Conservation (phyloP, 2,888 invertebrate species). For the Tachystola acroxantha region DNA sequence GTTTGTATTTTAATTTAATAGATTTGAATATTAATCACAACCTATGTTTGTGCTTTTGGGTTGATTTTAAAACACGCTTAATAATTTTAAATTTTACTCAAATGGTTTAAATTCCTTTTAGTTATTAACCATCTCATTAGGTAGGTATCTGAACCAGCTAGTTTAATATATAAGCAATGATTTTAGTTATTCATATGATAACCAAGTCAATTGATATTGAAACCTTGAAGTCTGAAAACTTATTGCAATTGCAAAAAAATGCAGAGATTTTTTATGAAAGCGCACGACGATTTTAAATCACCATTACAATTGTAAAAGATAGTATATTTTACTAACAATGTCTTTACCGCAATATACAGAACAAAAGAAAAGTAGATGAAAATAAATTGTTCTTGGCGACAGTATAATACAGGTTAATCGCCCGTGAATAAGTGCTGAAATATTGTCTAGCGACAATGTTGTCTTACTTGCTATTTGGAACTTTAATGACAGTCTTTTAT, state of each 20-base stretch:
- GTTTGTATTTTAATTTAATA: constrained; percentile 23
- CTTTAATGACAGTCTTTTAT: not conserved
- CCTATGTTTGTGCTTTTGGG: not conserved
- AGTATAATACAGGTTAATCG: constrained; percentile 47
- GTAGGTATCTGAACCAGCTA: no score
- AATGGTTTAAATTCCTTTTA: no score
- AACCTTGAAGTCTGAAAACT: no score
- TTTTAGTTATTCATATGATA: no score
- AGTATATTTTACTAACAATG: not conserved
- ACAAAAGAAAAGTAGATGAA: constrained; percentile 20
- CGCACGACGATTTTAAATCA: no score
- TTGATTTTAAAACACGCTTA: constrained; percentile 2
- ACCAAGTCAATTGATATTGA: no score
- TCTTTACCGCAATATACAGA: constrained; percentile 10
- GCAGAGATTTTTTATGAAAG: no score
- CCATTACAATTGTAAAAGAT: no score
- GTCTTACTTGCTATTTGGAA: constrained; percentile 5
- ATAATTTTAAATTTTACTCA: no score
- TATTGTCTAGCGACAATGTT: constrained; percentile 30
- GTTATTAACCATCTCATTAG: no score
- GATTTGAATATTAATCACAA: constrained; percentile 5
- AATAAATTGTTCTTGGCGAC: constrained; percentile 34
- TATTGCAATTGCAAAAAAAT: no score
- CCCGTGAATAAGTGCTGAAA: constrained; percentile 50
- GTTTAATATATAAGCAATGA: no score